Base-by-base conservation (phyloP, 2,113 vertebrate species). In the Globicephala melas region DNA sequence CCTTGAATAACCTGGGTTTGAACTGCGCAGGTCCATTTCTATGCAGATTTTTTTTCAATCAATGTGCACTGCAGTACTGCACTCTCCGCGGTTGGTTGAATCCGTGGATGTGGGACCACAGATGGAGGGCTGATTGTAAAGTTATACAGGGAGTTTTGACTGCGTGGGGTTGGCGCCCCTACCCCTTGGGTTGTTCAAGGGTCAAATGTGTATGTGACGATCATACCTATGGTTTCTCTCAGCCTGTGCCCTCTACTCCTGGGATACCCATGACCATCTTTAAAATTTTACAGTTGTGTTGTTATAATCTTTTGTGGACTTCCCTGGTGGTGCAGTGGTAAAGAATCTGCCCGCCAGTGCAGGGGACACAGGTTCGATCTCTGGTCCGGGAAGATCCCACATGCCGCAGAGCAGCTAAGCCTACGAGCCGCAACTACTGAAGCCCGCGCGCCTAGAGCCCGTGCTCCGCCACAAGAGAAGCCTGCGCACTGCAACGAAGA, bases 401-500 rank as follows among this genome's bases (percentile, higher is more conserved):
- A 53, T 53, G 15, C 15, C 15, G 50, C 50, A 53, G 50, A 53
- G 50, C 50, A 17, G 1, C 15, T 53, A 53, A 53, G 50, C 50
- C 50, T 17, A 5, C 1, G 50, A 53, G 15, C 50, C 15, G 17
- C 50, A 53, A 6, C 50, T 53, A 53, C 50, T 17, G 50, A 17
- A 53, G 15, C 15, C 15, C 5, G 15, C 1, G 15, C 1, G 15
- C 50, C 50, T 53, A 53, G 50, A 53, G 15, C 50, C 50, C 5
- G 1, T 53, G 50, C 15, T 53, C 14, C 14, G 50, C 50, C 15
- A 53, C 5, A 53, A 53, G 50, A 53, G 50, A 17, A 17, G 15
- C 53, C 53, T 1, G 1, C 15, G 14, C 15, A 6, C 53, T 0
- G 1, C 53, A 53, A 53, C 0, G 15, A 53, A 53, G 53, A 53